Evolutionary conservation across 2,113 vertebrate genomes (phyloP), one percentile per base, ranked within the genome.

Genomic region (Vulpes lagopus): DNA sequence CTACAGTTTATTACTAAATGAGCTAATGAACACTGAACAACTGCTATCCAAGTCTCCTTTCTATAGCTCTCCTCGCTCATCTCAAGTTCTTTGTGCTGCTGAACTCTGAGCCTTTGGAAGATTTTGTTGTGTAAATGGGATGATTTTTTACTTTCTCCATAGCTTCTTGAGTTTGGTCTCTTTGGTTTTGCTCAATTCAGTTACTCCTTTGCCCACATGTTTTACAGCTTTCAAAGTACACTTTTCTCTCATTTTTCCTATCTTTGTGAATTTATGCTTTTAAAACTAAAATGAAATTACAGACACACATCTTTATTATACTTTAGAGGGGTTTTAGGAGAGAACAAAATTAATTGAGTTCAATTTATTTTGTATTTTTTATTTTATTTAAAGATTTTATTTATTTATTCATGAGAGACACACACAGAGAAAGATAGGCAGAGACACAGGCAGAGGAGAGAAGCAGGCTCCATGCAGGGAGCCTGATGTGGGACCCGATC

Each of bases 271-370:
- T 32, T n/a, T 81, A 57, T 9, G n/a, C 8, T 23, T 94, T 92
- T 90, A 60, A 85, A 80, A 92, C 43, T 73, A 79, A 95, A 95
- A 94, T 84, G 49, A 86, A 65, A 79, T 64, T 83, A 64, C 43
- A 88, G 14, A 32, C 16, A 90, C 23, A 20, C 16, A 11, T 89
- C 30, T 86, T 93, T 91, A 73, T 84, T 91, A 30, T 30, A 91
- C 59, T 79, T 60, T 78, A 82, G 81, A 35, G 3, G 5, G 25
- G 20, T 76, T 85, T 91, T 51, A 85, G n/a, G n/a, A 11, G n/a
- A 84, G 57, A 60, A 17, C 14, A 96, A 93, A 94, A 79, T 92
- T 92, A 94, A 62, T 30, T 95, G 78, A 65, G 49, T 60, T 93
- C 30, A 92, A 8, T 88, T 91, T 89, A 35, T 32, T 35, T 93